These are phyloP conservation scores for Struthio camelus DNA, from an alignment of 2,113 vertebrate species.

Conservation along the genomic window DNA sequence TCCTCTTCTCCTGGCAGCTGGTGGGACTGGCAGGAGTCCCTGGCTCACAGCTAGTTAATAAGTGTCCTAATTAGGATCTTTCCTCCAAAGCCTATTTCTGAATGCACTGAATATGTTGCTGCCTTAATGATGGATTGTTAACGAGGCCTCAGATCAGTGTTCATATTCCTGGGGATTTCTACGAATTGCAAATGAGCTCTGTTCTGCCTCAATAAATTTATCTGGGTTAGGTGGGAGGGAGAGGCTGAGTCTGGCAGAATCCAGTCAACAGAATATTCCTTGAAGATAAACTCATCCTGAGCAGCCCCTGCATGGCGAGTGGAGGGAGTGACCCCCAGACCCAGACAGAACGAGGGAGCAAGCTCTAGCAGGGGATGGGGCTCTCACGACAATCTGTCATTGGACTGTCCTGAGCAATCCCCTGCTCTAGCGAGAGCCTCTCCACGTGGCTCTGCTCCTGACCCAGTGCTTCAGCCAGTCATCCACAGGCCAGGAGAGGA, in stretches of 20 bases:
- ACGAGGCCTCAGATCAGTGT: slow-evolving; percentile 55
- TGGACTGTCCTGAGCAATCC: neutral
- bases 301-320: fast-evolving
- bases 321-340: fast-evolving
- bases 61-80: slow-evolving; percentile 59
- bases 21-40: slow-evolving; percentile 22
- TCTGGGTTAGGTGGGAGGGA: slow-evolving; percentile 23
- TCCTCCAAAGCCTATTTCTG: slow-evolving; percentile 48
- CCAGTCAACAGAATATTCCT: neutral
- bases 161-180: slow-evolving; percentile 60
- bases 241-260: neutral
- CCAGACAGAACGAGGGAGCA: fast-evolving
- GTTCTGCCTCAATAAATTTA: neutral
- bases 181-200: slow-evolving; percentile 30
- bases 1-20: neutral
- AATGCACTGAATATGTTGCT: neutral
- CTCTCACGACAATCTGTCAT: neutral
- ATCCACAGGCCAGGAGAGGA: neutral
- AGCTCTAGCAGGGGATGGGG: neutral
- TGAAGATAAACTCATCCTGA: neutral
- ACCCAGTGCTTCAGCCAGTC: neutral
- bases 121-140: slow-evolving; percentile 55
- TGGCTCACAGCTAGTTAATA: slow-evolving; percentile 38
- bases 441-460: fast-evolving
- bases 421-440: neutral